A percentile compares a stretch with the other conserved stretches of the same genome.
Conservation (phyloP, 2,113 vertebrate species). For the Pardalotus punctatus region DNA sequence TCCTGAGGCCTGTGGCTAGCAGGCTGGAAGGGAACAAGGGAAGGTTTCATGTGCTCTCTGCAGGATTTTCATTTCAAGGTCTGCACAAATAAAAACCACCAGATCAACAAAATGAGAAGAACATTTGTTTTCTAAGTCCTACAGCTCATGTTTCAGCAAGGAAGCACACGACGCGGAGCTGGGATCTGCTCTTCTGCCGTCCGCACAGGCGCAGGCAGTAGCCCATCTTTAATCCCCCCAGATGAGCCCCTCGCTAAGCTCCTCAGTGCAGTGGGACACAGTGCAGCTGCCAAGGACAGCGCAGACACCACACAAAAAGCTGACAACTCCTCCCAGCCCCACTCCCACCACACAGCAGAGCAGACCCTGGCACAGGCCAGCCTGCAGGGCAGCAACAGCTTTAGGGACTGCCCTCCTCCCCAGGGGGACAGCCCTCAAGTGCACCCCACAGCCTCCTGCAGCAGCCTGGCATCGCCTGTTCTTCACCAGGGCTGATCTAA, state of each 20-base stretch:
- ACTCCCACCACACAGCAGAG: rapidly evolving
- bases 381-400: no score
- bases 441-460: neutral
- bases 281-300: neutral
- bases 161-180: neutral
- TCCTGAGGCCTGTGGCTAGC: neutral
- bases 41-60: neutral
- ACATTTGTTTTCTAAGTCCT: neutral
- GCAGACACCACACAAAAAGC: rapidly evolving
- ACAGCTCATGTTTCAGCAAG: neutral
- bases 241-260: neutral
- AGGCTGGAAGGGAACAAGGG: neutral
- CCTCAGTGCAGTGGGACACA: rapidly evolving
- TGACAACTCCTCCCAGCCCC: neutral
- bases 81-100: neutral
- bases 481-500: neutral
- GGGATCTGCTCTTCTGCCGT: neutral
- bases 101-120: neutral
- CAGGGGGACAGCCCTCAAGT: no score
- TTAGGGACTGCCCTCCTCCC: rapidly evolving
- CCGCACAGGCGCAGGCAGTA: neutral
- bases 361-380: neutral
- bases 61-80: neutral
- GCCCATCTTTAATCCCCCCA: no score
- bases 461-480: neutral